Base-by-base conservation (phyloP, 1,140 invertebrate genomes). In the Heliconius hermathena region DNA sequence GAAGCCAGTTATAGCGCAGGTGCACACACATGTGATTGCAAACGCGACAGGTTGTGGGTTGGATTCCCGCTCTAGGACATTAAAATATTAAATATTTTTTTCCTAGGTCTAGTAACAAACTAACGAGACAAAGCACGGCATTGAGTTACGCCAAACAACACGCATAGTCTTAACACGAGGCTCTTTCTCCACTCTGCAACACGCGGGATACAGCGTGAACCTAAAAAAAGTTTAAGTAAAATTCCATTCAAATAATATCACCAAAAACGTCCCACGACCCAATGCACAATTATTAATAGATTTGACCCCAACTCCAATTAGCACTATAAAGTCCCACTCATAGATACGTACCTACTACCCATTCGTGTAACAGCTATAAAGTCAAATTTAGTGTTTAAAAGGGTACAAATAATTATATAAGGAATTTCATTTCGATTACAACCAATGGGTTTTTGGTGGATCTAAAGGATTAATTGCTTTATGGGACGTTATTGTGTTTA, bases 321-420 rank as follows among this genome's bases (percentile, higher is more conserved):
- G 87, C 76, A 36, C 86, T 83, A 90, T 90, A 89, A 88, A 87
- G 83, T 84, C 87, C 18, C 49, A 87, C 87, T 89, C 86, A 88
- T 88, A 84, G 84, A 84, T 87, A 89, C 89, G 82, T 83, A 85
- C 82, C 41, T 16, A 46, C 41, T 46, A 16, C 41, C 41, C 41
- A 16, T 16, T 46, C 41, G 41, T 20, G 49, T 89, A 90, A 92
- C 90, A 88, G 90, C 90, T 88, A 86, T 85, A 87, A 86, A 87
- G 86, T 85, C 72, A 84, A 92, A 92, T 92, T 91, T 91, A 92
- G 87, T 90, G 85, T 81, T 81, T 84, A 77, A 90, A 91, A 91
- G 90, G 91, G 90, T 92, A 87, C 85, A 88, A 85, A 90, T 92
- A 91, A 92, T 92, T 92, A 92, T 88, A 72, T 78, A 77, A 83